These are phyloP conservation scores for Staurois parvus DNA, from an alignment of 2,797 vertebrate genomes.

Conservation along the genomic window DNA sequence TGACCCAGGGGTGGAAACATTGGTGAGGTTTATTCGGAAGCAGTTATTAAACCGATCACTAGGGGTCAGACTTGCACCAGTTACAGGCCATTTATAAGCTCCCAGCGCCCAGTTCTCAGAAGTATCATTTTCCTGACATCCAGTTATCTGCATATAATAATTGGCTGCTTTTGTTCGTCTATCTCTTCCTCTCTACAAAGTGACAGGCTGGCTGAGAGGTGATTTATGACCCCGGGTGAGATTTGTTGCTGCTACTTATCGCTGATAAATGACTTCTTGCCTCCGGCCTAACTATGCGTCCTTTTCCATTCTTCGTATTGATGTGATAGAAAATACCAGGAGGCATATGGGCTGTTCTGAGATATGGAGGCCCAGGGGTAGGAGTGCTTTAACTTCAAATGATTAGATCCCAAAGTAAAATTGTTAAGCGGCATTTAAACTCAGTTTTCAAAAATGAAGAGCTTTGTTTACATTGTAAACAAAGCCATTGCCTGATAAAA, in stretches of 20 bases:
- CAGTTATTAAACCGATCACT: background rate
- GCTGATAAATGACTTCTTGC: background rate
- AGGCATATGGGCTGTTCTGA: background rate
- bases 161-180: background rate
- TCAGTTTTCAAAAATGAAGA: background rate
- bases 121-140: background rate
- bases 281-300: background rate
- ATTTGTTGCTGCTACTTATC: background rate
- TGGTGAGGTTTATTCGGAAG: too few relatives aligned
- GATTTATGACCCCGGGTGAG: constrained; percentile 8
- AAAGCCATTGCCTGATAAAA: too few relatives aligned
- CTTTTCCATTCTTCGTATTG: background rate
- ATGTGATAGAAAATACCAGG: background rate
- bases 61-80: background rate
- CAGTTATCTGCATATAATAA: background rate
- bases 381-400: background rate
- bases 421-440: background rate
- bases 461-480: too few relatives aligned
- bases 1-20: too few relatives aligned
- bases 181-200: background rate
- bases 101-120: too few relatives aligned
- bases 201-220: background rate
- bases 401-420: background rate
- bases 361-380: background rate
- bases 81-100: background rate